Percentiles rank a stretch among this genome's conserved stretches.
Conservation (phyloP, 2,797 vertebrate genomes). For the Xiphophorus birchmanni region DNA sequence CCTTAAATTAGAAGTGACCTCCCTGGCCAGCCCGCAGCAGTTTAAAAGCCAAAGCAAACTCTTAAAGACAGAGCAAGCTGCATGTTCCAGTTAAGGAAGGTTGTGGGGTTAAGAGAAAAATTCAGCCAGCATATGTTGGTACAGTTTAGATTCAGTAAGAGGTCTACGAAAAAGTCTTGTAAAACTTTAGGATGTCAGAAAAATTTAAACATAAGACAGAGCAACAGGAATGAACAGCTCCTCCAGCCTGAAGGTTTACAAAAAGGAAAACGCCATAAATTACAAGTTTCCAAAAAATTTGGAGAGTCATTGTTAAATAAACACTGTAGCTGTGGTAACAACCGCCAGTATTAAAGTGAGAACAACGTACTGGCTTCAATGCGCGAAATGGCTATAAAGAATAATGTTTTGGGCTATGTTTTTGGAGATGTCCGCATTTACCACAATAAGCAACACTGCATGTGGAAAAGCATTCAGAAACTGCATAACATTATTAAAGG, state of each 20-base stretch:
- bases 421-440: background rate
- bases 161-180: conserved; percentile 41
- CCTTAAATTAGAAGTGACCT: conserved; percentile 68
- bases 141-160: conserved; percentile 27
- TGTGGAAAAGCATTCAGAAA: conserved; percentile 4
- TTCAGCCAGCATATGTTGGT: conserved; percentile 34
- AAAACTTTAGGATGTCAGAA: conserved; percentile 44
- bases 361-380: conserved; percentile 15
- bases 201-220: conserved; percentile 58
- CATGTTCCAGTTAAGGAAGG: background rate
- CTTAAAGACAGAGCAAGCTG: conserved; percentile 33
- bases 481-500: background rate
- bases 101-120: conserved; percentile 30
- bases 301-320: conserved; percentile 32
- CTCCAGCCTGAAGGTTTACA: conserved; percentile 46
- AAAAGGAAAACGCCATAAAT: conserved; percentile 53
- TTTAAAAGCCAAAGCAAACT: conserved; percentile 47
- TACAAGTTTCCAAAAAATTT: conserved; percentile 47
- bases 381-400: conserved; percentile 18
- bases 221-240: conserved; percentile 48
- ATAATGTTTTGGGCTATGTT: conserved; percentile 7
- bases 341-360: conserved; percentile 22
- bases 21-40: conserved; percentile 37
- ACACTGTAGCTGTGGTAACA: conserved; percentile 47
- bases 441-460: background rate